A percentile compares a stretch with the other conserved stretches of the same genome.
Evolutionary conservation across 2,888 invertebrate genomes (phyloP).

Genomic region (Erannis defoliaria): DNA sequence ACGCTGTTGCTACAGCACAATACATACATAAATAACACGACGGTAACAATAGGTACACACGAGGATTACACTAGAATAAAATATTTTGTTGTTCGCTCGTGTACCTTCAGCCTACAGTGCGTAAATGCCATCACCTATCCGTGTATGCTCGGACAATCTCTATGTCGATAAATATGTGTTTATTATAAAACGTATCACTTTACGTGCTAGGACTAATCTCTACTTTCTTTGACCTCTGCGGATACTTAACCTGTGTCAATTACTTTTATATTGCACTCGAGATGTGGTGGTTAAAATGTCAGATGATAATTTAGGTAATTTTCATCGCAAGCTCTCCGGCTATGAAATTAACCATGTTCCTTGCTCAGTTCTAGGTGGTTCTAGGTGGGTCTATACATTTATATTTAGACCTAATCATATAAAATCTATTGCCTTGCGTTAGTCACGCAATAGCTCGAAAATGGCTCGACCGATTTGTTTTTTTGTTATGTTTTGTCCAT

Average conservation of each 20-base stretch:
- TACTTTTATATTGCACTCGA: constrained; percentile 17
- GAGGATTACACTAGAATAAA: neutral
- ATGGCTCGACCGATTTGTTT: no score
- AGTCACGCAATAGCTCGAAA: no score
- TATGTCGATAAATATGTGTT: constrained; percentile 24
- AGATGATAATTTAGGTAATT: constrained; percentile 6
- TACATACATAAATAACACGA: no score
- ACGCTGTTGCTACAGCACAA: no score
- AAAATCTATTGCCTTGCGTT: no score
- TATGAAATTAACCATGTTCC: neutral
- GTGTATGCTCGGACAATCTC: constrained; percentile 22
- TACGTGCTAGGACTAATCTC: constrained; percentile 24
- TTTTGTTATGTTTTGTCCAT: no score
- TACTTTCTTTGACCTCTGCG: constrained; percentile 29
- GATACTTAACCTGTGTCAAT: constrained; percentile 17
- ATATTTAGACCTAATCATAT: no score
- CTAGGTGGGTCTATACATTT: no score
- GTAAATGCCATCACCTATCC: constrained; percentile 10
- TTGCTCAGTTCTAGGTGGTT: no score
- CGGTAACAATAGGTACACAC: no score
- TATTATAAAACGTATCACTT: constrained; percentile 24
- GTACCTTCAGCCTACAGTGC: neutral
- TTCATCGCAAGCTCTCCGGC: constrained; percentile 4
- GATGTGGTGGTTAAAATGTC: constrained; percentile 18
- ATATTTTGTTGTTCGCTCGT: neutral